Base-by-base conservation (phyloP, 1,140 invertebrate species). In the Rhopalosiphum padi region DNA sequence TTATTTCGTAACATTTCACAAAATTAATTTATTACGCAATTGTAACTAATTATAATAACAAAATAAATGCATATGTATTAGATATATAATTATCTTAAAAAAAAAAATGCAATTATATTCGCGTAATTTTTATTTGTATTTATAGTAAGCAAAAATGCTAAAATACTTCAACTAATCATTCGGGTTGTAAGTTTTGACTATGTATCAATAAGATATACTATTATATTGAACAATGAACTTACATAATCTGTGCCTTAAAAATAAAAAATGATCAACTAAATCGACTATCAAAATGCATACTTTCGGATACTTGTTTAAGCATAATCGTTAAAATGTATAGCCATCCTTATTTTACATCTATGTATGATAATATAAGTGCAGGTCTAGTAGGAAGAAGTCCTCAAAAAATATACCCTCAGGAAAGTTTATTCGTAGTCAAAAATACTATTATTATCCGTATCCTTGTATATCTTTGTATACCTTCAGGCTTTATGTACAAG, bases 341-440 rank as follows among this genome's bases (percentile, higher is more conserved):
- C 60, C 15, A 77, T n/a, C 30, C 60, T n/a, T 77, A 77, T 77
- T 77, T 77, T 77, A n/a, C 1, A 77, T 77, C 5, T 35, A 77
- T 18, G 60, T 7, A 77, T n/a, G 4, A 77, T 77, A 18, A 85
- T 85, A 43, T 25, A 41, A 37, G 83, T 41, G 25, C 8, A 43
- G 37, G 83, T 85, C 9, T 85, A 85, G 41, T 43, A 85, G 23
- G 9, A 85, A 4, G 37, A 85, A 85, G 85, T 87, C 11, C 41
- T 87, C 30, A 87, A 87, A 87, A 68, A 77, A 77, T 77, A 77
- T 41, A 87, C 30, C 43, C 41, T 18, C 30, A 25, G 85, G 43
- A 30, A 87, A 46, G 41, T 87, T 87, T 87, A 87, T 87, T 87
- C 43, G 9, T n/a, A 46, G 85, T 30, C 41, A 88, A 88, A 51